phyloP scores from a whole-genome alignment of 1,140 invertebrate genomes.

The Scaptomyza montana region DNA sequence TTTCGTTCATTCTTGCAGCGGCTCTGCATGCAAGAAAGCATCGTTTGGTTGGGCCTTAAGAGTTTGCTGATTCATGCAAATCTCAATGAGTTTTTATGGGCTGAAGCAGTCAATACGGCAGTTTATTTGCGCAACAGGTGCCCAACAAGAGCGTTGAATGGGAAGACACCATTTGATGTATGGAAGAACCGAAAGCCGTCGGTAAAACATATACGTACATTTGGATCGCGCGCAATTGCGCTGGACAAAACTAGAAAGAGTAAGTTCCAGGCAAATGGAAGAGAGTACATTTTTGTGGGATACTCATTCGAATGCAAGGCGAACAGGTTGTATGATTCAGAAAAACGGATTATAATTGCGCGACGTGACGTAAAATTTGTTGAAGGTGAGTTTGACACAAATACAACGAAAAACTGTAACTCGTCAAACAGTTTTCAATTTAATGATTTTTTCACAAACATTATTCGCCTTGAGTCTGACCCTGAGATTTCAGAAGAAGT shows the following conservation, averaged over 20 bases:
- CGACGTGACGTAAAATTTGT: constrained; percentile 8
- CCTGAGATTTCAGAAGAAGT: neutral
- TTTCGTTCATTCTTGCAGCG: too few relatives aligned
- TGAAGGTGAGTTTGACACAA: neutral
- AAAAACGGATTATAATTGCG: neutral
- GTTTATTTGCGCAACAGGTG: too few relatives aligned
- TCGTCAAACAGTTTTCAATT: neutral
- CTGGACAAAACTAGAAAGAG: constrained; percentile 5
- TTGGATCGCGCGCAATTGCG: constrained; percentile 11
- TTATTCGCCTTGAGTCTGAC: neutral
- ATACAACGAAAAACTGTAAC: neutral
- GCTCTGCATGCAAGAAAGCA: too few relatives aligned
- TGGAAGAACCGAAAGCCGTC: too few relatives aligned
- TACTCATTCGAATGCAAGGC: constrained; percentile 1
- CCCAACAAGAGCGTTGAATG: too few relatives aligned
- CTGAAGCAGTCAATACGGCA: too few relatives aligned
- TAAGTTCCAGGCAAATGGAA: constrained; percentile 4
- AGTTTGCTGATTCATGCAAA: too few relatives aligned
- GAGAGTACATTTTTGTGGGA: neutral
- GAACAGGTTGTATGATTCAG: neutral
- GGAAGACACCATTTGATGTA: too few relatives aligned
- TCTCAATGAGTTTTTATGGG: too few relatives aligned
- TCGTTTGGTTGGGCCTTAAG: too few relatives aligned
- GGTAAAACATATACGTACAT: too few relatives aligned
- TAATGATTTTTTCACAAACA: neutral